Base-by-base conservation (phyloP, 2,888 invertebrate species). In the Troilus luridus region DNA sequence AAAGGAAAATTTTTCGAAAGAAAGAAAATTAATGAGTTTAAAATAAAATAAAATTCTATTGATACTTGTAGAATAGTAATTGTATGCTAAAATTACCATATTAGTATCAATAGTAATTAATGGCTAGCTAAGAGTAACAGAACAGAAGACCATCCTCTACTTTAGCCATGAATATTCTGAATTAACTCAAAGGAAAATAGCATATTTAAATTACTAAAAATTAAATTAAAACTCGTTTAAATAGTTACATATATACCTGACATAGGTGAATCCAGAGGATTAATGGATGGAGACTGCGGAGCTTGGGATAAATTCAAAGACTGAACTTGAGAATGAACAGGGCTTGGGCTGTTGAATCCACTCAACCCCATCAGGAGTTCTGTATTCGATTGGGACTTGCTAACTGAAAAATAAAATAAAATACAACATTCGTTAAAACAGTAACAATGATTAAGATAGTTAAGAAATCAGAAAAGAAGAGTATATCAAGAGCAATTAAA, bases 341-440 rank as follows among this genome's bases (percentile, higher is more conserved):
- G 88, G 54, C 90, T 88, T 54, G 90, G 88, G 54, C 90, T 88
- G 62, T 19, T 41, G 24, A 72, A 67, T 14, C 67, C 58, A 19
- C 88, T 85, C 59, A 93, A 91, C 17, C 93, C 93, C 91, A 93
- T 91, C 77, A 93, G 91, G 24, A 93, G 92, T 89, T 93, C 93
- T 41, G 93, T 88, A 90, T 93, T 93, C 10, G 93, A 93, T 88
- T 90, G 88, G 12, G 92, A 90, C 59, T 91, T 91, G 58, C 24
- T 64, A 17, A 58, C 91, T 90, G 88, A 14, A 90, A 88, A 56
- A 19, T n/a, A 90, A 2, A 88, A n/a, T 1, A 59, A 58, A n/a
- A 58, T 1, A 56, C 5, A 6, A 21, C 6, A 14, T 14, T 72
- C 5, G 27, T 27, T 72, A 7, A 72, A 3, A 27, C 24, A 27